phyloP scores from a whole-genome alignment of 2,888 invertebrate species.

The Prosapia bicincta region DNA sequence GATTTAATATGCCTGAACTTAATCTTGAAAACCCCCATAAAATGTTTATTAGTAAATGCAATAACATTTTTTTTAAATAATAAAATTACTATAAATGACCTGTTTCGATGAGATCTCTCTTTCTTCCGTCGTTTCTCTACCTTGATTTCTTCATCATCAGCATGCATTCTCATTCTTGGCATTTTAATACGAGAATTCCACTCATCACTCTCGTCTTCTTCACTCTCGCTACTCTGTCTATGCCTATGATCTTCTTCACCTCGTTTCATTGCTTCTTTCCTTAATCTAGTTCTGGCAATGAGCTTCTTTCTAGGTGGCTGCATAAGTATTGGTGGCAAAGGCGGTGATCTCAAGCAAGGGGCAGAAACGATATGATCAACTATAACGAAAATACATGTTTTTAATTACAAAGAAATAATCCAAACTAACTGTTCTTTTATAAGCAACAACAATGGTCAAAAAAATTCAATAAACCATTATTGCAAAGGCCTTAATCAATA shows the following conservation, averaged over 20 bases:
- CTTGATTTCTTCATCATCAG: constrained; percentile 70
- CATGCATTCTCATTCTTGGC: constrained; percentile 81
- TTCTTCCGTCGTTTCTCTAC: constrained; percentile 38
- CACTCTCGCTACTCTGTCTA: constrained; percentile 32
- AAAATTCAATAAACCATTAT: no score
- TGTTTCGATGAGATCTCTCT: background rate
- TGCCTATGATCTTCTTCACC: background rate
- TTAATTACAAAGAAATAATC: no score
- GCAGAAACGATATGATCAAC: background rate
- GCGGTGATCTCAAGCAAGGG: constrained; percentile 13
- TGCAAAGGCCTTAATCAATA: no score
- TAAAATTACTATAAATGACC: background rate
- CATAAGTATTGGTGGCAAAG: constrained; percentile 21
- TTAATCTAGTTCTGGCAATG: constrained; percentile 28
- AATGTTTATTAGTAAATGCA: no score
- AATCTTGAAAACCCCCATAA: no score
- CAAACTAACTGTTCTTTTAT: no score
- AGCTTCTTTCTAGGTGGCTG: constrained; percentile 6
- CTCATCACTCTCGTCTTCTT: constrained; percentile 20
- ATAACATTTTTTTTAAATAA: no score
- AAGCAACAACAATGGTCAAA: no score
- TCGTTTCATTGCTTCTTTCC: constrained; percentile 29
- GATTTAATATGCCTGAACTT: no score
- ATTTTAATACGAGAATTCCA: constrained; percentile 54
- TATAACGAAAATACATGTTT: no score